phyloP scores from a whole-genome alignment of 2,113 vertebrate species.

The Cheilinus undulatus region DNA sequence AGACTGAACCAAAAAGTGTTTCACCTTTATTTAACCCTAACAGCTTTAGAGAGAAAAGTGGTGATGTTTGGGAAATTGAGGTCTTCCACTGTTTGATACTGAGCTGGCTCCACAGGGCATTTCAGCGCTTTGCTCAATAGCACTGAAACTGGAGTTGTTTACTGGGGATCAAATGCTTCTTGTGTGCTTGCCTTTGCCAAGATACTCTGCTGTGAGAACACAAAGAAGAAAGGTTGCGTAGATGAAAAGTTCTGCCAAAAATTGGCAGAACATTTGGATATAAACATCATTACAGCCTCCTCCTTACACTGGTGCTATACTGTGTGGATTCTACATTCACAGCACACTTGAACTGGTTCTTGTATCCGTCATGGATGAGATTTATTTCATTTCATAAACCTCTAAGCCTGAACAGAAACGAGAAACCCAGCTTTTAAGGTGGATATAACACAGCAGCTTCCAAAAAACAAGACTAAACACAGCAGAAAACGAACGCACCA shows the following conservation, averaged over 20 bases:
- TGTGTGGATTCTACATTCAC: not conserved
- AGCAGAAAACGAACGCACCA: not conserved
- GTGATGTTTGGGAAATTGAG: slow-evolving; percentile 39
- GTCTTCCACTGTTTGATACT: slow-evolving; percentile 9
- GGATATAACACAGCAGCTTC: not conserved
- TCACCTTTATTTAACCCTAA: slow-evolving; percentile 51
- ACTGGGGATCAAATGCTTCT: slow-evolving; percentile 26
- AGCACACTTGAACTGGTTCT: not conserved
- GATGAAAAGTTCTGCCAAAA: slow-evolving; percentile 1
- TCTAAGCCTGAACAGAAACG: not conserved
- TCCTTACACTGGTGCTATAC: not conserved
- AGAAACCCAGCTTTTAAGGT: not conserved
- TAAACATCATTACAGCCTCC: slow-evolving; percentile 1
- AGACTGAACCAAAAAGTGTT: slow-evolving; percentile 4
- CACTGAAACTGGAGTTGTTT: slow-evolving; percentile 21
- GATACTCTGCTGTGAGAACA: slow-evolving; percentile 2
- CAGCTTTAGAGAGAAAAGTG: slow-evolving; percentile 27
- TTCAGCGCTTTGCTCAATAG: slow-evolving; percentile 31
- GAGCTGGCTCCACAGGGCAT: slow-evolving; percentile 4
- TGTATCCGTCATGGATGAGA: not conserved
- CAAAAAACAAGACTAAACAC: not conserved
- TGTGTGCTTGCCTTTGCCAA: not conserved
- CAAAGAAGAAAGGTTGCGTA: slow-evolving; percentile 18
- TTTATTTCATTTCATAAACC: not conserved
- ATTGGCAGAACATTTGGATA: not conserved